These are phyloP conservation scores for Enteromius thamalakanensis DNA, from an alignment of 2,797 vertebrate genomes.

Conservation along the genomic window DNA sequence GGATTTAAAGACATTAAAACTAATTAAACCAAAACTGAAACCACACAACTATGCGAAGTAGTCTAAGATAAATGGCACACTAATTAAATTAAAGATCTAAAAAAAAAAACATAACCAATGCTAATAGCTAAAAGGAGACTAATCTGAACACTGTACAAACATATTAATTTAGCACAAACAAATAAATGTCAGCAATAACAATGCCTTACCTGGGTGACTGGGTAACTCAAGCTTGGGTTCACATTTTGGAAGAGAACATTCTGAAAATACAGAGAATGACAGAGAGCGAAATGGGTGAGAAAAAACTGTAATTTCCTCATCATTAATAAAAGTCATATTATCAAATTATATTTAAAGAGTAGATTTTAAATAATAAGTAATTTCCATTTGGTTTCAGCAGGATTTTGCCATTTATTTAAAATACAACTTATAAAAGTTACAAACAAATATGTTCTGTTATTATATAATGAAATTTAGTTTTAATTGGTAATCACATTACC, in stretches of 20 bases:
- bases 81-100: not conserved
- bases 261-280: constrained; percentile 51
- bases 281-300: constrained; percentile 18
- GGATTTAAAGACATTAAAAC: not conserved
- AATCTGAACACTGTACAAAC: not conserved
- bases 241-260: constrained; percentile 61
- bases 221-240: constrained; percentile 60
- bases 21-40: not conserved
- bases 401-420: not conserved
- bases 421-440: not conserved
- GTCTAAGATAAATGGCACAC: not conserved
- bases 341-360: not conserved
- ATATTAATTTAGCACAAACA: not conserved
- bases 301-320: not conserved
- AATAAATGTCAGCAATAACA: not conserved
- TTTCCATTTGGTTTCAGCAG: not conserved
- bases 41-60: not conserved
- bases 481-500: not conserved
- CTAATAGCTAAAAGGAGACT: constrained; percentile 15
- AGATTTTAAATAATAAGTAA: not conserved
- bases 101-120: not conserved
- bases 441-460: not conserved
- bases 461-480: not conserved
- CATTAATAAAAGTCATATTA: not conserved
- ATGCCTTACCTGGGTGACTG: constrained; percentile 56